Evolutionary conservation across 2,113 vertebrate genomes (phyloP), one percentile per base, ranked within the genome.

Genomic region (Bothrops jararaca): DNA sequence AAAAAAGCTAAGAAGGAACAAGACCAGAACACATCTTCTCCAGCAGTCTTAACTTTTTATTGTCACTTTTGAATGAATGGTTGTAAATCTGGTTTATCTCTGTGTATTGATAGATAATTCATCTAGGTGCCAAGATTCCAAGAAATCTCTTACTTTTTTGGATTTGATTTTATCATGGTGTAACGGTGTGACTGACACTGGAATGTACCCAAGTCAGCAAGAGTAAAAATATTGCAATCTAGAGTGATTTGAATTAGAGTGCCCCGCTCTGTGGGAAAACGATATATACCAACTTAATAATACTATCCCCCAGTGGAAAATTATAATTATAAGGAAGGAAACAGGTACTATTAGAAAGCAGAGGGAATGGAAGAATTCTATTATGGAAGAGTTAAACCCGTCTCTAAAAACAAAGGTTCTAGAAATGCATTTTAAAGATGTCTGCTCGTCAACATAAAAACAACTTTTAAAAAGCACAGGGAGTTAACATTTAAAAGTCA

Each of bases 401-500:
- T 56, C 53, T 42, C 5, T 53, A 91, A 42, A 52, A 86, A 87
- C 24, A 91, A 50, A 87, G 48, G 22, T 24, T 48, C 10, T 64
- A 12, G 57, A 87, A 87, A 29, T n/a, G 87, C 93, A 15, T 15
- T 52, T 22, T 54, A 6, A 86, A 60, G 58, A 86, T 48, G 58
- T 74, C 69, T 39, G 23, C 52, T 1, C 89, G 89, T 94, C 53
- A 24, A 88, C 93, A 54, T 91, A 93, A 93, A 58, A 92, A 94
- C 90, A 92, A 91, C 74, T 95, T 45, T 18, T 26, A 80, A 42
- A 39, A 80, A 80, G 3, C 45, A 48, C 48, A 94, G 58, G 92
- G 87, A 94, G 86, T 95, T 97, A 97, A 96, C 95, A 96, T 97
- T 96, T 96, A 96, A 96, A 97, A 94, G 95, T 97, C 96, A 95